Evolutionary conservation across 1,140 invertebrate genomes (phyloP).

Genomic region (Ephestia elutella): DNA sequence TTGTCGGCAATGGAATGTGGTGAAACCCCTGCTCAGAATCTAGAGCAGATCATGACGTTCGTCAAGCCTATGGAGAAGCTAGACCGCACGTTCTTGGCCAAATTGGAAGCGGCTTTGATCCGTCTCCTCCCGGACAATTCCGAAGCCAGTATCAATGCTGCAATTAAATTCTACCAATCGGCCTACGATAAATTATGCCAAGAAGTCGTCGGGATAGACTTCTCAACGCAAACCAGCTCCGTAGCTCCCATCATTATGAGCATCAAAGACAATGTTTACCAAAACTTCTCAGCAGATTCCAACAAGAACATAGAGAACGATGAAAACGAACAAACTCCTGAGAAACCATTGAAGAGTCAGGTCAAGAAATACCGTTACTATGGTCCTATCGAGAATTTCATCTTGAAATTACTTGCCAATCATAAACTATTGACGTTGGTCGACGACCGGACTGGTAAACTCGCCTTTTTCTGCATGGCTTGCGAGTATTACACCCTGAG

Average conservation of each 20-base stretch:
- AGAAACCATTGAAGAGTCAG: slow-evolving; percentile 54
- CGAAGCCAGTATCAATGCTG: slow-evolving; percentile 51
- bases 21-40: slow-evolving; percentile 40
- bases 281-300: slow-evolving; percentile 54
- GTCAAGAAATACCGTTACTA: slow-evolving; percentile 65
- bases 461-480: slow-evolving; percentile 63
- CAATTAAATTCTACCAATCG: slow-evolving; percentile 50
- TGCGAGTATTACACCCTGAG: slow-evolving; percentile 66
- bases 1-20: slow-evolving; percentile 55
- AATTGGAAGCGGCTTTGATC: slow-evolving; percentile 43
- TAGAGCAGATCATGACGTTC: slow-evolving; percentile 36
- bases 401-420: slow-evolving; percentile 50
- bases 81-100: slow-evolving; percentile 44
- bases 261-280: slow-evolving; percentile 66
- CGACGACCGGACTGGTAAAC: slow-evolving; percentile 62
- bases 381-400: slow-evolving; percentile 53
- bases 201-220: slow-evolving; percentile 47
- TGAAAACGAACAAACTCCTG: slow-evolving; percentile 48
- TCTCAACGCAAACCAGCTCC: slow-evolving; percentile 49
- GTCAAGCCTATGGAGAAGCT: slow-evolving; percentile 47
- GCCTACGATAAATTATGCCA: slow-evolving; percentile 46
- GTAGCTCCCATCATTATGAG: slow-evolving; percentile 69
- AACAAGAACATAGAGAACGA: slow-evolving; percentile 64
- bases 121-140: slow-evolving; percentile 56
- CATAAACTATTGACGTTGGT: slow-evolving; percentile 59